Conservation (phyloP, 2,888 invertebrate species). For the Chalcis sispes region DNA sequence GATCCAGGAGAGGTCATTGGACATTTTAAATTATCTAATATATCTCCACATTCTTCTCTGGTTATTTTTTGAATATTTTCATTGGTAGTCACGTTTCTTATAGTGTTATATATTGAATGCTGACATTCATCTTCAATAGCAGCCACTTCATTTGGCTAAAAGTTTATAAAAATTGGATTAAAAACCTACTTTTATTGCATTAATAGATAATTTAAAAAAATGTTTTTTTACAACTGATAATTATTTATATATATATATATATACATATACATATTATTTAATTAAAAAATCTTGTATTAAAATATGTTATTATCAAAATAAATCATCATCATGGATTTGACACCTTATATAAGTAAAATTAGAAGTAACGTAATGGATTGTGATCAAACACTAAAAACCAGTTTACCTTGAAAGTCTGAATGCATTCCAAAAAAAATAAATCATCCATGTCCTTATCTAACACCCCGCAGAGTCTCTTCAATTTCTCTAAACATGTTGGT, state of each 20-base stretch:
- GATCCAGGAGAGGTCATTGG: slow-evolving; percentile 70
- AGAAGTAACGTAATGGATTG: no score
- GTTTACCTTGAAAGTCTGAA: slow-evolving; percentile 81
- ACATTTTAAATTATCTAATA: slow-evolving; percentile 77
- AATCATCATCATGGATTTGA: no score
- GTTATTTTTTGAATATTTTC: slow-evolving; percentile 80
- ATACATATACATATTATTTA: no score
- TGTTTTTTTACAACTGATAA: no score
- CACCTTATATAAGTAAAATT: no score
- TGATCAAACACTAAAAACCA: no score
- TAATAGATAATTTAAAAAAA: slow-evolving; percentile 8
- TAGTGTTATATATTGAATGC: slow-evolving; percentile 82
- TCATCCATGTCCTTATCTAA: slow-evolving; percentile 75
- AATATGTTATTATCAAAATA: no score
- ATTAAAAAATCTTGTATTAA: no score
- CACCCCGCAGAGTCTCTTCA: slow-evolving; percentile 69
- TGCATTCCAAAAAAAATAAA: slow-evolving; percentile 83
- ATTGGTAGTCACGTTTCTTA: slow-evolving; percentile 81
- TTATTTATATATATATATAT: no score
- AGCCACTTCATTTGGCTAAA: slow-evolving; percentile 77
- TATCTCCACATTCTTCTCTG: slow-evolving; percentile 79
- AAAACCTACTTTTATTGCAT: no score
- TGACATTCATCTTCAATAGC: slow-evolving; percentile 78
- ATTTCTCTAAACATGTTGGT: slow-evolving; percentile 59
- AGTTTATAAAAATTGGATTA: slow-evolving; percentile 46